Conservation (phyloP, 2,113 vertebrate species). For the Syrmaticus mikado region DNA sequence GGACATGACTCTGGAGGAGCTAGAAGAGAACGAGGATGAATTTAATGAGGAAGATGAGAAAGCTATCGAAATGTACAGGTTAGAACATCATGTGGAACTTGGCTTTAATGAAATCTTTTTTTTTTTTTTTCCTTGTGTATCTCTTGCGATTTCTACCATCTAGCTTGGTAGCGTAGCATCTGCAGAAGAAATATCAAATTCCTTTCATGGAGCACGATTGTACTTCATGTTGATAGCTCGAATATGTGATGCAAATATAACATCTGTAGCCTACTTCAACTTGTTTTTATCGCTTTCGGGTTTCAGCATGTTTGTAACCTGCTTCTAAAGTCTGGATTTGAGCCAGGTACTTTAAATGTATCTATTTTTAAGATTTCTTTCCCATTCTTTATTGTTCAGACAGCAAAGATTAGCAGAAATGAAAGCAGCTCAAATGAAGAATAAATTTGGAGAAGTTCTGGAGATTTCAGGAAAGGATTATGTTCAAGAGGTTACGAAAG, state of each 20-base stretch:
- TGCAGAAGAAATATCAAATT: neutral
- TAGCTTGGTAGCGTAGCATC: neutral
- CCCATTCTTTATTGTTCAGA: constrained; percentile 68
- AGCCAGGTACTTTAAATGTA: neutral
- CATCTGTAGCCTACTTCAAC: neutral
- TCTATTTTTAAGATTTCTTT: neutral
- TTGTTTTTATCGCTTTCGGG: neutral
- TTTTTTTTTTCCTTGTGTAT: accelerated
- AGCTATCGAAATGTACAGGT: constrained; percentile 97
- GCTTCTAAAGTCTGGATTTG: neutral
- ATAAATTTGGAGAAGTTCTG: constrained; percentile 87
- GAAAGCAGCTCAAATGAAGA: constrained; percentile 89
- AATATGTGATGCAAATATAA: neutral
- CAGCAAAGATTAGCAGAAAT: constrained; percentile 92
- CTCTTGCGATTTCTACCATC: neutral
- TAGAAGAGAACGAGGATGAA: constrained; percentile 96
- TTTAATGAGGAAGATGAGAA: constrained; percentile 94
- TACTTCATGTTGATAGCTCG: neutral
- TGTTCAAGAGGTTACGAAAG: constrained; percentile 93
- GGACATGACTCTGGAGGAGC: constrained; percentile 93
- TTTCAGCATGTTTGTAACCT: neutral
- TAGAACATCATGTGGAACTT: constrained; percentile 20
- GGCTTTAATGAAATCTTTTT: neutral
- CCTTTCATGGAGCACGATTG: neutral
- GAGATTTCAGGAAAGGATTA: constrained; percentile 98